Percentiles rank a stretch among this genome's conserved stretches.
Conservation (phyloP, 2,797 vertebrate species). For the Acropternis orthonyx region DNA sequence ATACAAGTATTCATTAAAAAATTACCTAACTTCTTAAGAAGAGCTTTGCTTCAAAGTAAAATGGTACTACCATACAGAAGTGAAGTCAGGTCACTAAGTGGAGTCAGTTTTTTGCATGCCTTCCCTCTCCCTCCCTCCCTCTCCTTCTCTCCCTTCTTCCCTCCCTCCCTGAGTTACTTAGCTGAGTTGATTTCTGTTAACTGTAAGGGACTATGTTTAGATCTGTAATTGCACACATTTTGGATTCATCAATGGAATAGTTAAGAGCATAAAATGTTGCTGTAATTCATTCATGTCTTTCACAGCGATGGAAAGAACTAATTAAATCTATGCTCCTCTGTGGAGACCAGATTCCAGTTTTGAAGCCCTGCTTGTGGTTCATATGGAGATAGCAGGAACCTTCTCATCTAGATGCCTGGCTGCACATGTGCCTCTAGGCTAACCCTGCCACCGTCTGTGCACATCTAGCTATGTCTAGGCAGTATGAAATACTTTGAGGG, state of each 20-base stretch:
- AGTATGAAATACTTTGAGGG: neutral
- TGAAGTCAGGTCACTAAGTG: neutral
- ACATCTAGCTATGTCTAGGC: neutral
- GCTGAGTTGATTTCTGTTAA: neutral
- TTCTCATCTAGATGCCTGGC: neutral
- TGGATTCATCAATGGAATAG: neutral
- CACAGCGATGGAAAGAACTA: neutral
- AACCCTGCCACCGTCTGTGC: neutral
- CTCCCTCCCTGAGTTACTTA: neutral
- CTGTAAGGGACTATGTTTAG: slow-evolving; percentile 15
- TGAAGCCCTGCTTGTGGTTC: neutral
- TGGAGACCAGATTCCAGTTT: neutral
- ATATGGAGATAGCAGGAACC: neutral
- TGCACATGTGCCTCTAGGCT: neutral
- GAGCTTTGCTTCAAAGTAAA: neutral
- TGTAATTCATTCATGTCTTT: slow-evolving; percentile 21
- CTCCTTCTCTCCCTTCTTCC: neutral
- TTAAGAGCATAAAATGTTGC: neutral
- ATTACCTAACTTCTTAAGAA: neutral
- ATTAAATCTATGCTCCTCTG: neutral
- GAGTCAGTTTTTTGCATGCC: neutral
- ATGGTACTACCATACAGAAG: neutral
- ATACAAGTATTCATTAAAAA: neutral
- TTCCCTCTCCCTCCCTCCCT: neutral
- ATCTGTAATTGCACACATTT: slow-evolving; percentile 27